Evolutionary conservation across 2,888 invertebrate species (phyloP), one percentile per base, ranked within the genome.

Genomic region (Pseudococcus longispinus): DNA sequence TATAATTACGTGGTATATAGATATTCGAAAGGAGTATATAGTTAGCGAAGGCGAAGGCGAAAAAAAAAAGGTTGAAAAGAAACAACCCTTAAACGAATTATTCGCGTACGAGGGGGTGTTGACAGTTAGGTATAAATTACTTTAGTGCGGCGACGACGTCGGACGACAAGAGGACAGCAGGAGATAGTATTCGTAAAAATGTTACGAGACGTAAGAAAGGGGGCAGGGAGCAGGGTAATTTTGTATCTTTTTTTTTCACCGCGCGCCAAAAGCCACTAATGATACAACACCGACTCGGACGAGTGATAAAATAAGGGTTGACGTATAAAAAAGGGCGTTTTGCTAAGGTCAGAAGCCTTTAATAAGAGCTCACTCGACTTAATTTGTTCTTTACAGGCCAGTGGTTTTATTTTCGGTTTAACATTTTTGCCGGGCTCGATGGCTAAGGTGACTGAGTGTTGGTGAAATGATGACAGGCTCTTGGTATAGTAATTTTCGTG

Each of bases 351-450:
- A 70, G 74, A 46, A 85, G 85, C 85, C 85, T 85, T 85, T 85
- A 85, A 85, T 85, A 85, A 85, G 85, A 85, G 44, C 77, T 85
- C 85, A 85, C 85, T 85, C 85, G 85, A 85, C 74, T 85, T 85
- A 85, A 85, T 85, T 85, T 85, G 77, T 37, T 85, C 85, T 85
- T 85, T 77, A 77, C 85, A 85, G 85, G 44, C 85, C 74, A 85
- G 44, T 70, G 74, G 74, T 85, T 85, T 85, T 46, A 85, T 85
- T 77, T 85, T 85, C 77, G 74, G 29, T 85, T 46, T 46, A 85
- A 85, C 74, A 84, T 84, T 84, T 84, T 84, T 37, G 37, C 37
- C 9, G 5, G 37, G 37, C 37, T 9, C 8, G 37, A 37, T 37
- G 37, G 5, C 32, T 84, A 84, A 84, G 84, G 84, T 84, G 65